phyloP scores from a whole-genome alignment of 2,888 invertebrate species.

The Morpho achilles region DNA sequence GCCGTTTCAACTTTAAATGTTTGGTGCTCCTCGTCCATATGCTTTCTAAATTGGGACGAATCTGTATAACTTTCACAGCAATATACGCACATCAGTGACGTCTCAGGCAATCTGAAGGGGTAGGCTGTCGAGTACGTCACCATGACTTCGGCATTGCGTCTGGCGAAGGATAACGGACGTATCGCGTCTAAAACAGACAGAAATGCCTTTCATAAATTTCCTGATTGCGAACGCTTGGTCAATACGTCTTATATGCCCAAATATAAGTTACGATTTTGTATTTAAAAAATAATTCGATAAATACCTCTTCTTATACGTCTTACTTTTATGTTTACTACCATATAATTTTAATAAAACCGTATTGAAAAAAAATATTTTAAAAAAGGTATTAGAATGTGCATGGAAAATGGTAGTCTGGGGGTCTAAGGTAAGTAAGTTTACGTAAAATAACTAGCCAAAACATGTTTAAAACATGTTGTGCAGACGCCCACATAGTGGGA shows the following conservation, averaged over 20 bases:
- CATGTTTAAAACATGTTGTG: too few relatives aligned
- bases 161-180: slow-evolving; percentile 37
- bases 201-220: slow-evolving; percentile 37
- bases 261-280: background rate
- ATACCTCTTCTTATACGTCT: too few relatives aligned
- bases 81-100: slow-evolving; percentile 44
- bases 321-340: too few relatives aligned
- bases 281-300: too few relatives aligned
- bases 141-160: slow-evolving; percentile 42
- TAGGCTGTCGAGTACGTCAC: slow-evolving; percentile 45
- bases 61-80: slow-evolving; percentile 40
- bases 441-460: too few relatives aligned
- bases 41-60: slow-evolving; percentile 37
- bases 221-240: slow-evolving; percentile 5
- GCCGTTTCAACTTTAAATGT: slow-evolving; percentile 34
- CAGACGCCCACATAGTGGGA: too few relatives aligned
- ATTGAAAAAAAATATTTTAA: too few relatives aligned
- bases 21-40: slow-evolving; percentile 39
- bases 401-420: too few relatives aligned
- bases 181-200: slow-evolving; percentile 49
- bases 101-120: slow-evolving; percentile 48
- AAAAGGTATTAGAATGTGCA: too few relatives aligned
- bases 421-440: too few relatives aligned
- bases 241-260: slow-evolving; percentile 11
- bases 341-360: too few relatives aligned